phyloP scores from a whole-genome alignment of 2,797 vertebrate species.

The Sciurus carolinensis region DNA sequence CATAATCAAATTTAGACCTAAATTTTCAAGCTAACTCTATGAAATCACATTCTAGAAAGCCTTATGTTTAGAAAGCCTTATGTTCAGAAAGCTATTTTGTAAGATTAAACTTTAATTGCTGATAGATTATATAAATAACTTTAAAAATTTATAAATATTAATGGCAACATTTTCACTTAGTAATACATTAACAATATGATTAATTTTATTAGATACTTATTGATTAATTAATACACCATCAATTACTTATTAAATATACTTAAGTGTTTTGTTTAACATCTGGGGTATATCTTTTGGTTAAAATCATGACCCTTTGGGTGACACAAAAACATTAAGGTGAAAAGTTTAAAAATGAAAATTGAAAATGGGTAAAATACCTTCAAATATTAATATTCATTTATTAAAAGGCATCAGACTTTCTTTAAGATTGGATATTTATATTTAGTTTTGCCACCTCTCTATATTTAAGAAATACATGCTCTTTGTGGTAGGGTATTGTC shows the following conservation, averaged over 20 bases:
- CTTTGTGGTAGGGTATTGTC: neutral
- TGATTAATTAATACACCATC: neutral
- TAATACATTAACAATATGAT: neutral
- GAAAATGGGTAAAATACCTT: neutral
- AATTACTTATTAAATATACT: neutral
- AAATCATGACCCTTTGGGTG: neutral
- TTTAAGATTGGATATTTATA: slow-evolving; percentile 54
- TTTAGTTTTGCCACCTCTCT: slow-evolving; percentile 40
- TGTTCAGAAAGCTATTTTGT: neutral
- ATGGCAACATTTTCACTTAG: neutral
- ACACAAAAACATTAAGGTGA: neutral
- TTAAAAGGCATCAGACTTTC: neutral
- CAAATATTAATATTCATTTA: slow-evolving; percentile 21
- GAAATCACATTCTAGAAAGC: slow-evolving; percentile 54
- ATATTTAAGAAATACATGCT: neutral
- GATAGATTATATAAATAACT: slow-evolving; percentile 15
- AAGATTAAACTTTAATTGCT: slow-evolving; percentile 58
- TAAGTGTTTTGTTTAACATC: slow-evolving; percentile 25
- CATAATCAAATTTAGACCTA: slow-evolving; percentile 40
- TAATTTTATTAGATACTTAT: slow-evolving; percentile 37
- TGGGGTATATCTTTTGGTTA: neutral
- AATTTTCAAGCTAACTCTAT: slow-evolving; percentile 46
- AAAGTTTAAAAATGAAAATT: slow-evolving; percentile 40
- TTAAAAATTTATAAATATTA: neutral
- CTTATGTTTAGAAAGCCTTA: neutral